Conservation (phyloP, 1,140 invertebrate genomes). For the Cydia strobilella region DNA sequence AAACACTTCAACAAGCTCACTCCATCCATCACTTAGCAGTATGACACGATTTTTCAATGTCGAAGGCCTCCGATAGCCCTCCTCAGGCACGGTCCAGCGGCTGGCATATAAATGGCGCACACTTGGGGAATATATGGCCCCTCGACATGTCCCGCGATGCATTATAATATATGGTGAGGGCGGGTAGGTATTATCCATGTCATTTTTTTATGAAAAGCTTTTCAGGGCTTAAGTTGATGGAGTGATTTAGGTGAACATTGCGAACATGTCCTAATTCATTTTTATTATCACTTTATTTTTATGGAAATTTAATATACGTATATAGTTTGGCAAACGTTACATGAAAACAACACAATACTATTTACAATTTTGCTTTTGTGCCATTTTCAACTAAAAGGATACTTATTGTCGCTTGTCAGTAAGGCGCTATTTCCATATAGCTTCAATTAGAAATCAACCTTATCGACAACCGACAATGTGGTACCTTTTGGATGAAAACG, state of each 20-base stretch:
- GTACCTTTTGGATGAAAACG: too few species aligned
- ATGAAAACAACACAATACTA: too few species aligned
- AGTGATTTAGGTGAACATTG: constrained; percentile 35
- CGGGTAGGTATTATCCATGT: constrained; percentile 41
- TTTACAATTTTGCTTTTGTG: too few species aligned
- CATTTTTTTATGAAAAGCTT: constrained; percentile 37
- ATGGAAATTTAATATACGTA: too few species aligned
- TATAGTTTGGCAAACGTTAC: too few species aligned
- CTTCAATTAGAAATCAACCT: too few species aligned
- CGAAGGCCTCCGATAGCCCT: constrained; percentile 63
- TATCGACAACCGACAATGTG: too few species aligned
- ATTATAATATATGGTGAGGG: constrained; percentile 66
- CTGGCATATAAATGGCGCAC: constrained; percentile 65
- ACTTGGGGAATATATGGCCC: constrained; percentile 60
- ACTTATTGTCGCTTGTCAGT: too few species aligned
- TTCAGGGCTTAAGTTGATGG: constrained; percentile 30
- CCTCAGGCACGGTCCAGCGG: constrained; percentile 60
- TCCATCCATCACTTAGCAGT: constrained; percentile 20
- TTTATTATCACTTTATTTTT: neutral
- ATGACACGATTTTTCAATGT: constrained; percentile 69
- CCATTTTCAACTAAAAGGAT: too few species aligned
- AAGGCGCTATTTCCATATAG: too few species aligned
- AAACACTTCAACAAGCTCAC: constrained; percentile 5
- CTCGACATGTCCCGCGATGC: constrained; percentile 60
- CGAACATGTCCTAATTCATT: constrained; percentile 1